phyloP scores from a whole-genome alignment of 2,888 invertebrate genomes.

The Dolichopus griseipennis region DNA sequence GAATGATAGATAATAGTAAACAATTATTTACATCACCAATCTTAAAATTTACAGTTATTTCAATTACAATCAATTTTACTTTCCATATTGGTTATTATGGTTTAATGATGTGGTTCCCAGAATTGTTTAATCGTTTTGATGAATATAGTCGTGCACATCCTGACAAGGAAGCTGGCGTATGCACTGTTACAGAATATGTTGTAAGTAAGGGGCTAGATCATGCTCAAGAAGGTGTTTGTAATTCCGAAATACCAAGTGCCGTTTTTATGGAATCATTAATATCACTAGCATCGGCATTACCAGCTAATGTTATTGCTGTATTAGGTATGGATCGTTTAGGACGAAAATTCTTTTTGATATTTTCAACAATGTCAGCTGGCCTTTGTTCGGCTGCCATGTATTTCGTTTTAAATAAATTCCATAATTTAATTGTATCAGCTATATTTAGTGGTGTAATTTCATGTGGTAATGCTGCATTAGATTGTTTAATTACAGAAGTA shows the following conservation, averaged over 20 bases:
- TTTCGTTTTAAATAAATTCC: conserved; percentile 72
- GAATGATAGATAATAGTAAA: conserved; percentile 73
- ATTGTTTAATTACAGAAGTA: conserved; percentile 87
- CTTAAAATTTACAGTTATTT: conserved; percentile 71
- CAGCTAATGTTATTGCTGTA: conserved; percentile 74
- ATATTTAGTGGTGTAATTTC: conserved; percentile 81
- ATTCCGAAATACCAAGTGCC: conserved; percentile 62
- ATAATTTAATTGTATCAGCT: conserved; percentile 75
- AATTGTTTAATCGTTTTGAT: conserved; percentile 84
- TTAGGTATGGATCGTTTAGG: conserved; percentile 79
- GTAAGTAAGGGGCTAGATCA: conserved; percentile 55
- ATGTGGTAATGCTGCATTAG: conserved; percentile 81
- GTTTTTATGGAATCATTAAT: conserved; percentile 82
- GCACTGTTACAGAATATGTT: conserved; percentile 68
- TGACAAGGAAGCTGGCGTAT: conserved; percentile 58
- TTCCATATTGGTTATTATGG: conserved; percentile 95
- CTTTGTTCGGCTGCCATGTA: conserved; percentile 75
- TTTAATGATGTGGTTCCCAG: conserved; percentile 95
- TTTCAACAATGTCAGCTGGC: conserved; percentile 77
- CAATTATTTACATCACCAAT: conserved; percentile 73
- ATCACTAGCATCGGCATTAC: conserved; percentile 76
- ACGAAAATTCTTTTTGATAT: conserved; percentile 63
- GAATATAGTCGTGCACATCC: conserved; percentile 63
- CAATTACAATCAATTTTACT: conserved; percentile 83
- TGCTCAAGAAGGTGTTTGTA: conserved; percentile 50